phyloP scores from a whole-genome alignment of 2,113 vertebrate species.

The Peromyscus leucopus region DNA sequence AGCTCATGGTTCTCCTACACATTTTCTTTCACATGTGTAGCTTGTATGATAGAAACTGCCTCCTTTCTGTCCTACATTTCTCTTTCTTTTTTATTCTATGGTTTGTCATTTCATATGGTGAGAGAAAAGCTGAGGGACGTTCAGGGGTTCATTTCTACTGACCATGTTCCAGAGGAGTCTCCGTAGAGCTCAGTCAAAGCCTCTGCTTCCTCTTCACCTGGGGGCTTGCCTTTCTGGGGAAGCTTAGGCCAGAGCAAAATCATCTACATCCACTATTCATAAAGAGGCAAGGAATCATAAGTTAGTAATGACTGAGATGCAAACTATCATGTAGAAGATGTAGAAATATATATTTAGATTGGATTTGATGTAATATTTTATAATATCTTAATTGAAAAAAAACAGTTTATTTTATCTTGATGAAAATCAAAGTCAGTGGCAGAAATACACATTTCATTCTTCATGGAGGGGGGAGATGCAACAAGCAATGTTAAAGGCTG shows the following conservation, averaged over 20 bases:
- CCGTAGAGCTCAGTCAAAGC: background rate
- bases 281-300: background rate
- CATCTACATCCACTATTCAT: background rate
- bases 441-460: background rate
- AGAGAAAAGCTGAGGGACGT: background rate
- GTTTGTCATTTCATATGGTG: background rate
- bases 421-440: background rate
- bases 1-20: background rate
- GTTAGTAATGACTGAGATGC: background rate
- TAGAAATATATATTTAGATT: background rate
- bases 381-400: conserved; percentile 12
- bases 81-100: background rate
- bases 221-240: background rate
- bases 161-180: background rate
- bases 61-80: background rate
- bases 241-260: background rate
- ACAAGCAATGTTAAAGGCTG: background rate
- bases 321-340: conserved; percentile 17
- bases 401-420: background rate
- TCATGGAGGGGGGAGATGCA: background rate
- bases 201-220: conserved; percentile 2
- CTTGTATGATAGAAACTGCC: background rate
- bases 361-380: background rate
- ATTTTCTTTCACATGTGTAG: background rate
- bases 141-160: background rate